Evolutionary conservation across 2,888 invertebrate genomes (phyloP), one percentile per base, ranked within the genome.

Genomic region (Brachyopa scutellaris): DNA sequence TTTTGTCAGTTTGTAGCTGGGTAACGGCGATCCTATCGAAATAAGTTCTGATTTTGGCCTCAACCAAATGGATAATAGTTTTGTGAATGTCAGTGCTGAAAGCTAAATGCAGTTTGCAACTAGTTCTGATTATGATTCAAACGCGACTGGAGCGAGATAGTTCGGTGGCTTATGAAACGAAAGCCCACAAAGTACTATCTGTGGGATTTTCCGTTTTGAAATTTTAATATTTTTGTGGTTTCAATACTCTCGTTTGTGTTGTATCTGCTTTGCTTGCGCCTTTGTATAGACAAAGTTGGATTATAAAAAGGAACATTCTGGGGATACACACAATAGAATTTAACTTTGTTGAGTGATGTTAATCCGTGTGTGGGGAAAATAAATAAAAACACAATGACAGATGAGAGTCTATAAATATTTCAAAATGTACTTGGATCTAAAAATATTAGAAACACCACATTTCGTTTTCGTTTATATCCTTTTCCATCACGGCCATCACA

Each of bases 21-120:
- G 13, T 49, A 29, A 3, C 29, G 2, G 15, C 5, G 23, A 23
- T 1, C 23, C 21, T 19, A 13, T 40, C 36, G 13, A 55, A 69
- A 80, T 74, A 70, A 82, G 64, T 82, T 82, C 64, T 76, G 70
- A 66, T 66, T 82, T 80, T 70, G 69, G 69, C 57, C 70, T 49
- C n/a, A 76, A 51, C 76, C 64, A 70, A 70, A 64, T 70, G 80
- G 76, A 82, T 82, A 76, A 76, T 38, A 70, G 70, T 64, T 59
- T 59, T 64, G 45, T 51, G 59, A n/a, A 76, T 64, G 80, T 40
- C 26, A n/a, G 15, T 17, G 9, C 19, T 51, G 29, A 11, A 11
- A 13, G 9, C 19, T 51, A 21, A 11, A 19, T 33, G 40, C 40
- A 26, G 31, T 21, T 11, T 36, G 38, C 36, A 33, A 9, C 49